These are phyloP conservation scores for Peromyscus attwateri DNA, from an alignment of 2,797 vertebrate species.

Conservation along the genomic window DNA sequence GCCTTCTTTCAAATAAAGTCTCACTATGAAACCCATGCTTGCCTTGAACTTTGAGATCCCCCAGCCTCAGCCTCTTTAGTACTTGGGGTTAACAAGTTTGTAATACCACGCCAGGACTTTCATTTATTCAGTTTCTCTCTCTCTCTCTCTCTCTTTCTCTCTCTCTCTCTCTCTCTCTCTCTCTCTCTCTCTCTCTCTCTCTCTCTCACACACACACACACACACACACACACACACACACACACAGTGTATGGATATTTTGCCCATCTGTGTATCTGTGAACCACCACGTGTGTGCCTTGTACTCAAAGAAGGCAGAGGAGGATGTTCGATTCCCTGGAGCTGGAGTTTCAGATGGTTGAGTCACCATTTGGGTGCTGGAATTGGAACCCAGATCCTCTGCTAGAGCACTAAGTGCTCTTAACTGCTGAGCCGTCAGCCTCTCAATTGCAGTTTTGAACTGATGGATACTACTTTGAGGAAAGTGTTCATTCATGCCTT, in stretches of 20 bases:
- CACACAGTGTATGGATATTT: background rate
- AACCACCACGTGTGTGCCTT: background rate
- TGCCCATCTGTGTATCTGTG: background rate
- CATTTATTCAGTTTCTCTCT: background rate
- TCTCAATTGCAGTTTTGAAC: slow-evolving; percentile 36
- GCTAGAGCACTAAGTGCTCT: background rate
- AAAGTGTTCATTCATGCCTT: slow-evolving; percentile 4
- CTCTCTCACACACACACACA: no score
- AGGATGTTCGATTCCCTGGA: background rate
- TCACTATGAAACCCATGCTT: background rate
- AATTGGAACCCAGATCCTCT: background rate
- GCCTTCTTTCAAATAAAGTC: background rate
- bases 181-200: no score
- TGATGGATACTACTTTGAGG: slow-evolving; percentile 35
- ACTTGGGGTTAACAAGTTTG: background rate
- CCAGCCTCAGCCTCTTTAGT: background rate
- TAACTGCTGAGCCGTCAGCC: background rate
- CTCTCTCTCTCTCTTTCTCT: no score
- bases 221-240: no score
- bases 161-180: no score
- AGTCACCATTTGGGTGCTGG: background rate
- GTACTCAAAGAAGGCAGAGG: background rate
- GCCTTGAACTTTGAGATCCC: background rate
- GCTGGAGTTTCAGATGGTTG: background rate
- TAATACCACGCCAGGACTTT: background rate